Evolutionary conservation across 1,140 invertebrate genomes (phyloP).

Genomic region (Venustaconcha ellipsiformis): DNA sequence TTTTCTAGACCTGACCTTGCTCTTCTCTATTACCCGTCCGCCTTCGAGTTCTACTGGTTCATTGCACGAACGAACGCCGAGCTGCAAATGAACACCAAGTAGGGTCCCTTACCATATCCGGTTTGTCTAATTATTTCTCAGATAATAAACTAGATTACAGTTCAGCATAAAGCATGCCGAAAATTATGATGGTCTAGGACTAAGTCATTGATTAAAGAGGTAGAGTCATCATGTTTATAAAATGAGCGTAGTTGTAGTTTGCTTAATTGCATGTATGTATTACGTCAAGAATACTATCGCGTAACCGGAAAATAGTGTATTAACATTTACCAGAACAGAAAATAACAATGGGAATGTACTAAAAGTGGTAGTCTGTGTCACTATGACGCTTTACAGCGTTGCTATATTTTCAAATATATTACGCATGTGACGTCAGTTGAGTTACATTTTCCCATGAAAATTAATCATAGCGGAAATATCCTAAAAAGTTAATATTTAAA

Average conservation of each 20-base stretch:
- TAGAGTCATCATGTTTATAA: neutral
- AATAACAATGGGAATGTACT: too few species aligned
- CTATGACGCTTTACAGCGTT: too few species aligned
- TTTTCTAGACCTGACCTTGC: constrained; percentile 55
- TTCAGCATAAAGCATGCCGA: neutral
- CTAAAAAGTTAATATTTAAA: too few species aligned
- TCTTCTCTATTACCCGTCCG: constrained; percentile 61
- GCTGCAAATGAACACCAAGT: constrained; percentile 31
- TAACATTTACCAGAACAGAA: too few species aligned
- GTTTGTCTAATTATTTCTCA: constrained; percentile 7
- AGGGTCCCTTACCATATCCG: constrained; percentile 32
- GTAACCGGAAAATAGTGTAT: too few species aligned
- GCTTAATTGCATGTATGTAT: too few species aligned
- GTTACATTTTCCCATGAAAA: too few species aligned
- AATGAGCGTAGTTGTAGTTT: neutral
- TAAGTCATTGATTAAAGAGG: neutral
- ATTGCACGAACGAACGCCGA: constrained; percentile 51
- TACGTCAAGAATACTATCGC: too few species aligned
- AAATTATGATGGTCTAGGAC: neutral
- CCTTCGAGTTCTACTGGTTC: constrained; percentile 64
- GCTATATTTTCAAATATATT: too few species aligned
- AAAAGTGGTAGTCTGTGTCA: too few species aligned
- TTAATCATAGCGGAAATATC: too few species aligned
- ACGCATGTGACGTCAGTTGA: too few species aligned
- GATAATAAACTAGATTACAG: neutral